These are phyloP conservation scores for Strix occidentalis DNA, from an alignment of 2,797 vertebrate genomes.

Conservation along the genomic window DNA sequence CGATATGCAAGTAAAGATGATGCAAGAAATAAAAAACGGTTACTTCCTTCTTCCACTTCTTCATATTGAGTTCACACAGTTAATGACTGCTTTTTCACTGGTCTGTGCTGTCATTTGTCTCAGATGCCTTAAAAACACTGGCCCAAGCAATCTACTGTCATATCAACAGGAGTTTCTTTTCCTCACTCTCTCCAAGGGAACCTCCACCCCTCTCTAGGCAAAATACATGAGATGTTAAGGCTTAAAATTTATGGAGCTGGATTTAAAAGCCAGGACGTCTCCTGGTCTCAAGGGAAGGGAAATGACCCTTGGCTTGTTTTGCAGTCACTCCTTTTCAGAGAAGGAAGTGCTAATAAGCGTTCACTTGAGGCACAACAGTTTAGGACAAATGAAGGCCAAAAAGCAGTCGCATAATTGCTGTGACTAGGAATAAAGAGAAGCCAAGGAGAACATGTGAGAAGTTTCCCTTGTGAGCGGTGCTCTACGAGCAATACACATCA, in stretches of 20 bases:
- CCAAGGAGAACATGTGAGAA: conserved; percentile 13
- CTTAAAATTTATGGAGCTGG: conserved; percentile 33
- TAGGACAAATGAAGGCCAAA: background rate
- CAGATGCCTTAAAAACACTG: background rate
- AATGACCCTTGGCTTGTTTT: conserved; percentile 63
- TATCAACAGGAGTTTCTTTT: conserved; percentile 5
- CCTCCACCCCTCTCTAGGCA: background rate
- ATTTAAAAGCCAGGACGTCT: conserved; percentile 46
- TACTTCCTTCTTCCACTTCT: background rate
- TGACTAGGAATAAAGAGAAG: background rate
- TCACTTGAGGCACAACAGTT: conserved; percentile 41
- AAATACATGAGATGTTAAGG: background rate
- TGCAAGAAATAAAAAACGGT: conserved; percentile 1
- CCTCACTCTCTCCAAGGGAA: background rate
- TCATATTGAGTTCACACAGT: background rate
- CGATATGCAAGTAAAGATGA: background rate
- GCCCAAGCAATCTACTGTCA: background rate
- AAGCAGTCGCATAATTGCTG: conserved; percentile 11
- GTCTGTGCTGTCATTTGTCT: background rate
- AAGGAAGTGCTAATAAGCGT: conserved; percentile 30
- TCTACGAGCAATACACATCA: background rate
- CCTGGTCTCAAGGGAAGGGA: conserved; percentile 46
- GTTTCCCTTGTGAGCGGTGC: background rate
- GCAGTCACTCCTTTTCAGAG: conserved; percentile 51
- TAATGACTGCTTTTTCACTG: background rate